A percentile compares a stretch with the other conserved stretches of the same genome.
These are phyloP conservation scores for Mellivora capensis DNA, from an alignment of 2,113 vertebrate genomes.

Conservation along the genomic window DNA sequence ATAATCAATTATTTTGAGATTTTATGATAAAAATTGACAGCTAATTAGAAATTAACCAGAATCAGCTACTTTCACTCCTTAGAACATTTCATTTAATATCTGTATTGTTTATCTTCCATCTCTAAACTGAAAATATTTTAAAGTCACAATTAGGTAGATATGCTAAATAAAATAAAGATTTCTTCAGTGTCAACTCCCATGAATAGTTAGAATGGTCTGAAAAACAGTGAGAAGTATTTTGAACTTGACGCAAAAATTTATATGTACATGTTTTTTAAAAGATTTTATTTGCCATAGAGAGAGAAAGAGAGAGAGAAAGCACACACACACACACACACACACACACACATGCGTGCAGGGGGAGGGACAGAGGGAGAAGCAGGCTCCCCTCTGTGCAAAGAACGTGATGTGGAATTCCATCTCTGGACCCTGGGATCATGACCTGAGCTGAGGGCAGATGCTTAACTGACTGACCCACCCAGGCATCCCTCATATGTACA, in stretches of 20 bases:
- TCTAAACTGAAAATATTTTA: conserved; percentile 26
- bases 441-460: background rate
- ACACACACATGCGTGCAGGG: too few species aligned
- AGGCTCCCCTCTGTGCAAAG: too few species aligned
- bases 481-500: background rate
- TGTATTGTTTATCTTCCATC: background rate
- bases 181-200: background rate
- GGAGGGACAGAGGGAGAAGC: too few species aligned
- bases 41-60: conserved; percentile 27
- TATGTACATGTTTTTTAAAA: background rate
- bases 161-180: conserved; percentile 10
- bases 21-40: conserved; percentile 26
- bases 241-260: background rate
- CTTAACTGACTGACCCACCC: background rate
- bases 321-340: too few species aligned
- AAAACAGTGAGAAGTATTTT: conserved; percentile 14
- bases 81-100: conserved; percentile 17
- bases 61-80: conserved; percentile 9
- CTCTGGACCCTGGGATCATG: background rate
- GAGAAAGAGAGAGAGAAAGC: too few species aligned
- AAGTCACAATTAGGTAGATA: conserved; percentile 28
- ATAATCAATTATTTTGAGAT: conserved; percentile 39
- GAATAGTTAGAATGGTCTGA: background rate
- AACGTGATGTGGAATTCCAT: too few species aligned
- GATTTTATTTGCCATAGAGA: background rate